Evolutionary conservation across 2,888 invertebrate genomes (phyloP).

Genomic region (Orchesella flavescens): DNA sequence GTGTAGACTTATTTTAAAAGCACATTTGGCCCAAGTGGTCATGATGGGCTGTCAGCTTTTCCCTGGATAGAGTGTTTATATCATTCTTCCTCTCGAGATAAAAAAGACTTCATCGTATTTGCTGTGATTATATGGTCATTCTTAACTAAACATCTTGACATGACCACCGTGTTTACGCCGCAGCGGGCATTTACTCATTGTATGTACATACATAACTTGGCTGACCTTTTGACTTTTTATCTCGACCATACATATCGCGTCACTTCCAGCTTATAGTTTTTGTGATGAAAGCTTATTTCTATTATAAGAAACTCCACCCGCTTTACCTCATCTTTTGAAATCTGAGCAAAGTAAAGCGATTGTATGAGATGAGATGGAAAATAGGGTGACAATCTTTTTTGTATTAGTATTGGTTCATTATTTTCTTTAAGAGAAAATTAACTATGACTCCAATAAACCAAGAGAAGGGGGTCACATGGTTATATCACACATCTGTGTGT

Average conservation of each 20-base stretch:
- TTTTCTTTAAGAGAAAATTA: neutral
- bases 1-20: neutral
- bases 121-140: no score
- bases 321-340: neutral
- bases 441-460: neutral
- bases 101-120: neutral
- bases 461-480: neutral
- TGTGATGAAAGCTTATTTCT: no score
- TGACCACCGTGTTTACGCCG: no score
- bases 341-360: neutral
- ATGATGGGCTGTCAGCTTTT: constrained; percentile 40
- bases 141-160: no score
- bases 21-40: neutral
- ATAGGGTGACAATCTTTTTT: constrained; percentile 7
- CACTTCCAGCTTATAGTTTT: no score
- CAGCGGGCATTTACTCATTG: no score
- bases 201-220: neutral
- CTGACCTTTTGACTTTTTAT: constrained; percentile 10
- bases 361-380: neutral
- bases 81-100: constrained; percentile 7
- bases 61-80: neutral
- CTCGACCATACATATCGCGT: no score
- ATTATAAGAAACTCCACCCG: neutral
- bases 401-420: neutral
- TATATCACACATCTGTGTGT: no score